These are phyloP conservation scores for Malacoctenus gilli DNA, from an alignment of 2,797 vertebrate genomes.

Conservation along the genomic window DNA sequence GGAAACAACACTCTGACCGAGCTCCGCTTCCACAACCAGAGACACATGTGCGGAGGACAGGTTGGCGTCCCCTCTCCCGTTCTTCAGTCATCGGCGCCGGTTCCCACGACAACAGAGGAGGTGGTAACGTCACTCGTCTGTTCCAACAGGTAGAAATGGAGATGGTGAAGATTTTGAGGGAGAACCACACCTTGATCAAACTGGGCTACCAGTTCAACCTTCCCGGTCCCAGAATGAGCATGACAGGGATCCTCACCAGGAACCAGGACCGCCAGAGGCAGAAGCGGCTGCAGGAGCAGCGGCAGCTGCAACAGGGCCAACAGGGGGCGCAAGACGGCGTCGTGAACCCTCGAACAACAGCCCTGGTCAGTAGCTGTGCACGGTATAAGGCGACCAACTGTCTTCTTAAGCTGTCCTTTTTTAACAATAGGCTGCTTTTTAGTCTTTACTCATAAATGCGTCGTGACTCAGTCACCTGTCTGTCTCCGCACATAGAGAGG, in stretches of 20 bases:
- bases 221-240: slow-evolving; percentile 94
- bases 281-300: slow-evolving; percentile 90
- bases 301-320: slow-evolving; percentile 88
- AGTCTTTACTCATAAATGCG: too few relatives aligned
- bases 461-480: too few relatives aligned
- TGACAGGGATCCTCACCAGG: slow-evolving; percentile 94
- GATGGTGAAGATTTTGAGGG: slow-evolving; percentile 92
- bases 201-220: slow-evolving; percentile 97
- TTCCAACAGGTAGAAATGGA: slow-evolving; percentile 94
- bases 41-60: slow-evolving; percentile 83
- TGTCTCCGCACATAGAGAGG: slow-evolving; percentile 74
- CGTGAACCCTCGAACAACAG: slow-evolving; percentile 82
- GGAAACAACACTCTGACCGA: slow-evolving; percentile 88
- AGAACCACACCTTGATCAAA: slow-evolving; percentile 91
- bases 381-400: too few relatives aligned
- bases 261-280: slow-evolving; percentile 98
- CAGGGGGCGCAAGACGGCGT: slow-evolving; percentile 86
- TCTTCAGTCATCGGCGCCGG: background rate
- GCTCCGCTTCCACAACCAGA: slow-evolving; percentile 97
- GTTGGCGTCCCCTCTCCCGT: slow-evolving; percentile 33
- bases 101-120: background rate
- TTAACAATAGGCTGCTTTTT: too few relatives aligned
- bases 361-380: slow-evolving; percentile 60
- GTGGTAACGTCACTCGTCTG: too few relatives aligned
- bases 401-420: too few relatives aligned